Evolutionary conservation across 2,888 invertebrate genomes (phyloP), one percentile per base, ranked within the genome.

Genomic region (Drosophila setosimentum): DNA sequence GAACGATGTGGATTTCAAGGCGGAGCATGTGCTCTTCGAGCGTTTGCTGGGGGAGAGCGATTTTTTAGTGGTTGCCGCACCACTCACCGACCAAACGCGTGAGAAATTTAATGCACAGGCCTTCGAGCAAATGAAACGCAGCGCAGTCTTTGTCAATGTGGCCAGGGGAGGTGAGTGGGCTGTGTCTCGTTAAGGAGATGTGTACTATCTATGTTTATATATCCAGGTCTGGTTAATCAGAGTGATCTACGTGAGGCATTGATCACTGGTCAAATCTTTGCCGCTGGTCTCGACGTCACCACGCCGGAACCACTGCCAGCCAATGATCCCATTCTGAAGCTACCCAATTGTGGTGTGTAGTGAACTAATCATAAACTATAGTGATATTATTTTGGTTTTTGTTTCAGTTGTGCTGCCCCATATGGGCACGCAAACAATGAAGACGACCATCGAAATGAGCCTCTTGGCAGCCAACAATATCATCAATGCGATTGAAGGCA

Each of bases 261-360:
- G 59, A 95, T 95, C 84, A 94, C 93, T 37, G 95, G 95, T 0
- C 94, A 94, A 75, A 98, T 99, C 66, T 96, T 96, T 90, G 97
- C 96, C 0, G 99, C 99, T 3, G 99, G 98, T 0, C 94, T 99
- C 2, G 99, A 99, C 92, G 99, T 99, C 2, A 97, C 96, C 87
- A 95, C 96, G 0, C 98, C 99, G 0, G 99, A 99, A 92, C 99
- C 99, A 0, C 92, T 99, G 57, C 97, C 98, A 0, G 93, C 95
- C 2, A 95, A 96, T 92, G 96, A 97, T 92, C 96, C 96, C 49
- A 94, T 99, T 1, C 91, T 97, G 1, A 95, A 94, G 45, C 92
- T 98, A 33, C 95, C 96, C 3, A 99, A 98, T 93, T 97, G 97
- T 91, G 96, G 97, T 97, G 91, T 45, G 82, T 51, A 40, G 0